Percentiles rank a stretch among this genome's conserved stretches.
Evolutionary conservation across 2,888 invertebrate genomes (phyloP).

Genomic region (Drosophila mulleri): DNA sequence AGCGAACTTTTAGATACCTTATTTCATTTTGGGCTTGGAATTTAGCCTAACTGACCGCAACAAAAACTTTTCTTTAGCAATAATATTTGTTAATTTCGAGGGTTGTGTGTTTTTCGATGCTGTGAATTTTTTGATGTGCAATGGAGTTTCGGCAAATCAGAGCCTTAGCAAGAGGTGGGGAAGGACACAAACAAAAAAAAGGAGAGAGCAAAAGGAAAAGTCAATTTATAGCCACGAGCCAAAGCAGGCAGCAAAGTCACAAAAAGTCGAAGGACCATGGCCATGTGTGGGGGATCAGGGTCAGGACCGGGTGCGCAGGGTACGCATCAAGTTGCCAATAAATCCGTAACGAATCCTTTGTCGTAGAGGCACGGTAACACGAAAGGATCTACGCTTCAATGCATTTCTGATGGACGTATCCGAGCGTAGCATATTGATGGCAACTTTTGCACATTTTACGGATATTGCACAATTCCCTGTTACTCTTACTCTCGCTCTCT

Average conservation of each 20-base stretch:
- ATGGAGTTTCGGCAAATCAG: conserved; percentile 46
- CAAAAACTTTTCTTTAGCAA: conserved; percentile 30
- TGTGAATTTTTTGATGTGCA: conserved; percentile 6
- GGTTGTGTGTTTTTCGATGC: not conserved
- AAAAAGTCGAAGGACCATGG: conserved; percentile 18
- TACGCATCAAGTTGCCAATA: conserved; percentile 71
- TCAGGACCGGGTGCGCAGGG: conserved; percentile 28
- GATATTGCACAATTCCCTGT: conserved; percentile 77
- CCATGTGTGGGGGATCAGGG: conserved; percentile 7
- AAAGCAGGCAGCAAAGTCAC: conserved; percentile 15
- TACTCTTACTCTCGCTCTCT: conserved; percentile 32
- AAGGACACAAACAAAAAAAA: not conserved
- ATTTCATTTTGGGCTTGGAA: conserved; percentile 41
- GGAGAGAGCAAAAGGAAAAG: conserved; percentile 35
- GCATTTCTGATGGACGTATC: conserved; percentile 81
- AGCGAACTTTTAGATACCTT: conserved; percentile 42
- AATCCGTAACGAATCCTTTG: conserved; percentile 80
- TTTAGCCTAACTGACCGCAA: conserved; percentile 58
- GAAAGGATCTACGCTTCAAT: conserved; percentile 78
- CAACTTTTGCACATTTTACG: conserved; percentile 81
- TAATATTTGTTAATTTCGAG: conserved; percentile 34
- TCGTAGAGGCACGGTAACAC: conserved; percentile 60
- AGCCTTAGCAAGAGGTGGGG: conserved; percentile 2
- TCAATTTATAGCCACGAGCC: conserved; percentile 60
- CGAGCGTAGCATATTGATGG: conserved; percentile 82